Evolutionary conservation across 2,888 invertebrate species (phyloP), one percentile per base, ranked within the genome.

Genomic region (Pinctada fucata): DNA sequence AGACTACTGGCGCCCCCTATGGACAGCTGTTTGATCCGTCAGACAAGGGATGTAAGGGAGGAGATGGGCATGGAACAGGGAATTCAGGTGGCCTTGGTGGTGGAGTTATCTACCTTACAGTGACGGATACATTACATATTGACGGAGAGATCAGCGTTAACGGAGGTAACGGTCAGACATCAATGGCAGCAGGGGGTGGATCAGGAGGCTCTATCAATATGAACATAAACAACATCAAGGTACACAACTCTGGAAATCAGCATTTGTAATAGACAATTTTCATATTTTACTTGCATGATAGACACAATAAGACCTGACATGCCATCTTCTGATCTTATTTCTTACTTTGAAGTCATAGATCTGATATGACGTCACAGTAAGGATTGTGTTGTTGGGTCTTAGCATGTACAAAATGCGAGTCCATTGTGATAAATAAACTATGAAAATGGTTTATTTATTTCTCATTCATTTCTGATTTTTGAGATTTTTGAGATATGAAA

Each of bases 191-290:
- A 45, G 88, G 88, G 66, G 88, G 89, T 47, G 88, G 88, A 2
- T 87, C 88, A 79, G 88, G 87, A 5, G 89, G 89, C 0, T 84
- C 86, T 45, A 84, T 88, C 3, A 71, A 82, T 13, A 81, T 87
- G 50, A 78, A 87, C 5, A 80, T 81, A 16, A 67, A 77, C n/a
- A 74, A 79, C 8, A 87, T 87, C n/a, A 82, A 84, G 82, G 87
- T 86, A 52, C 58, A 52, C 10, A 52, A 52, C 10, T 52, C 10
- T 52, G 5, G 6, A 8, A 52, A 5, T 52, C 10, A 52, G 5
- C 58, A 52, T 52, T 52, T 52, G 58, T 52, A 8, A 52, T 52
- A 52, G 58, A 52, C 58, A 52, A 8, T 52, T 8, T 52, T 52
- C 10, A 52, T 52, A 8, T 52, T 52, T n/a, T n/a, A n/a, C n/a